Conservation (phyloP, 1,140 invertebrate genomes). For the Pinna nobilis region DNA sequence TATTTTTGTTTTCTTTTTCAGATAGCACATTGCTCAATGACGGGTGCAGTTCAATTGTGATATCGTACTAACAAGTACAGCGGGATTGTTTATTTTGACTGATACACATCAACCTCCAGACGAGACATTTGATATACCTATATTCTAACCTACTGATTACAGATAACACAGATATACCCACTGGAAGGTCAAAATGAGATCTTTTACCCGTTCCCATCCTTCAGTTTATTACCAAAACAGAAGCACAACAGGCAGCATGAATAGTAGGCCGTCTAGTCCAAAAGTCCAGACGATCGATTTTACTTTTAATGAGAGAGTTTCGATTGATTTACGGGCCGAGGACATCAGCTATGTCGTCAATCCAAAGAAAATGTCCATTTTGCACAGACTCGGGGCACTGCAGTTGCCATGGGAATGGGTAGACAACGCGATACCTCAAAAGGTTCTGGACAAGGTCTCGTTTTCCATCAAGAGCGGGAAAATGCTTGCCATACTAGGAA, state of each 20-base stretch:
- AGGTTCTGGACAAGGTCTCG: slow-evolving; percentile 59
- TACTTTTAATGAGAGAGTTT: slow-evolving; percentile 29
- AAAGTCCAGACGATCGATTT: slow-evolving; percentile 12
- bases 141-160: no score
- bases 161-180: no score
- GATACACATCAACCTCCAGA: no score
- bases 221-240: slow-evolving; percentile 16
- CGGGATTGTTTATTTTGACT: no score
- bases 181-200: slow-evolving; percentile 20
- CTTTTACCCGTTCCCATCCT: background rate
- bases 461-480: slow-evolving; percentile 63
- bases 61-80: no score
- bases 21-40: no score
- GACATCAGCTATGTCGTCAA: slow-evolving; percentile 60
- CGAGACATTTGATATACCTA: no score
- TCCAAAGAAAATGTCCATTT: slow-evolving; percentile 50
- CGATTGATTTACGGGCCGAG: slow-evolving; percentile 50
- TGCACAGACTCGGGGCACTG: slow-evolving; percentile 52
- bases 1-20: no score
- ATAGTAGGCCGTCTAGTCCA: background rate
- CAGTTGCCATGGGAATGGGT: slow-evolving; percentile 64
- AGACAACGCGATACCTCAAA: slow-evolving; percentile 43
- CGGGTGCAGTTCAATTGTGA: no score
- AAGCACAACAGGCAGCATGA: background rate
- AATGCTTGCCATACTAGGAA: slow-evolving; percentile 67